phyloP scores from a whole-genome alignment of 2,113 vertebrate genomes.

The Cairina moschata region DNA sequence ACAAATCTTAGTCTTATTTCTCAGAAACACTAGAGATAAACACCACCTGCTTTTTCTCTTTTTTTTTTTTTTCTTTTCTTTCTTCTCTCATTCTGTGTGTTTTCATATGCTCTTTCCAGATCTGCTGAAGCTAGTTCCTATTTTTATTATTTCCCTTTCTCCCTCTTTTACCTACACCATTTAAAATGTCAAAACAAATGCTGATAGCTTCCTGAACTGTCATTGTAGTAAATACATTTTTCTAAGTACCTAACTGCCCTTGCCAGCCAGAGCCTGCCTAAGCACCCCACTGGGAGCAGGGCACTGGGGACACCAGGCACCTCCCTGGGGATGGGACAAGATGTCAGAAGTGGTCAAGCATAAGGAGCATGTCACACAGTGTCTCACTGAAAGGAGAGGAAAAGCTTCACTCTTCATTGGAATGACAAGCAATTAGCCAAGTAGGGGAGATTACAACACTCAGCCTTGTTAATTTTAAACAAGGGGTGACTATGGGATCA shows the following conservation, averaged over 20 bases:
- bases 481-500: neutral
- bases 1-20: neutral
- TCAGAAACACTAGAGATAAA: neutral
- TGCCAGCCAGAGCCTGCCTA: accelerated
- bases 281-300: neutral
- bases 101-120: neutral
- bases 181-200: neutral
- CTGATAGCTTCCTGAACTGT: neutral
- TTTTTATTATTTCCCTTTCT: neutral
- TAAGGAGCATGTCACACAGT: accelerated
- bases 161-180: neutral
- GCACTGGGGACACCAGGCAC: accelerated
- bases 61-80: neutral
- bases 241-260: neutral
- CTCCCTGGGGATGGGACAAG: no score
- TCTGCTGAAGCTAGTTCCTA: neutral
- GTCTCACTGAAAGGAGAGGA: neutral
- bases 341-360: neutral
- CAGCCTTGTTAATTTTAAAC: neutral
- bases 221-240: neutral
- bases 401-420: neutral
- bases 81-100: neutral
- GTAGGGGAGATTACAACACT: neutral
- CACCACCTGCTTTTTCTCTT: neutral
- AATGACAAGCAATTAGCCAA: neutral